Conservation (phyloP, 35 echinoderm and acorn worm genomes). For the Hemicentrotus pulcherrimus region DNA sequence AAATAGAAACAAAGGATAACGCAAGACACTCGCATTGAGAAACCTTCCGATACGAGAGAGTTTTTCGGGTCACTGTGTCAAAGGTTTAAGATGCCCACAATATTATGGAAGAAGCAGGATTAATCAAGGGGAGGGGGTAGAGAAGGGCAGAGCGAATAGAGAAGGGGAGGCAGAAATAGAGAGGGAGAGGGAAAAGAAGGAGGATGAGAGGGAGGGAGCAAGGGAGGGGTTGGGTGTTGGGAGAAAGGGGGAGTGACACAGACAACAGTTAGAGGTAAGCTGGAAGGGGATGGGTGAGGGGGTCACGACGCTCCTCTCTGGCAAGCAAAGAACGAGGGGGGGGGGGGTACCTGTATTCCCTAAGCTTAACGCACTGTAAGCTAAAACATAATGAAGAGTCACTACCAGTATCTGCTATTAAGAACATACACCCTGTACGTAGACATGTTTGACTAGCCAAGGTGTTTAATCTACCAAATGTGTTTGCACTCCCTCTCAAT, state of each 20-base stretch:
- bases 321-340: not conserved
- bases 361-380: no score
- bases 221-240: not conserved
- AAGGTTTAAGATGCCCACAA: no score
- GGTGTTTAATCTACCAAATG: conserved; percentile 10
- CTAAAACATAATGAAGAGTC: not conserved
- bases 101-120: not conserved
- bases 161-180: not conserved
- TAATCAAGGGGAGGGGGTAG: not conserved
- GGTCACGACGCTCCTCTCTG: not conserved
- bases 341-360: not conserved
- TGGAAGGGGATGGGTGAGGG: not conserved
- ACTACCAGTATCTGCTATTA: not conserved
- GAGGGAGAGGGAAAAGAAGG: not conserved
- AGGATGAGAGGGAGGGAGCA: not conserved
- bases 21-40: not conserved
- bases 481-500: not conserved
- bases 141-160: not conserved
- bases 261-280: not conserved
- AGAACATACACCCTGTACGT: not conserved
- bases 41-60: no score
- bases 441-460: not conserved
- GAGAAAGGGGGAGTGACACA: not conserved
- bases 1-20: not conserved
- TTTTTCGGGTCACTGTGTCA: no score